Base-by-base conservation (phyloP, 2,113 vertebrate genomes). In the Oxygymnocypris stewartii region DNA sequence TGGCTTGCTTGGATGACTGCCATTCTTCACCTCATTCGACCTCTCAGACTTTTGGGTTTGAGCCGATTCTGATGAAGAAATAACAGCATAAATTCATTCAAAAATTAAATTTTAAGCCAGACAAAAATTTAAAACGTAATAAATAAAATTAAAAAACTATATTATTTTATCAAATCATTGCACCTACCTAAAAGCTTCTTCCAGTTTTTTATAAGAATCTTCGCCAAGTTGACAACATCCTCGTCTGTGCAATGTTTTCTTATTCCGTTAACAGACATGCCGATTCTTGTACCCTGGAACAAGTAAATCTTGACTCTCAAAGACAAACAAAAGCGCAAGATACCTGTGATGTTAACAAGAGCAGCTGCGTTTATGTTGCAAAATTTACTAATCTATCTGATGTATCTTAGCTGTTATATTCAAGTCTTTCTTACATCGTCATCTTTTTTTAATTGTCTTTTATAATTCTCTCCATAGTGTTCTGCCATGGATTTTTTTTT, bases 141-240 rank as follows among this genome's bases (percentile, higher is more conserved):
- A 57, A 51, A 51, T 13, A n/a, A 4, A n/a, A 59, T 0, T 7
- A 57, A 57, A 57, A 23, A 9, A 61, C 3, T 10, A 23, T 61
- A 20, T 37, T 37, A 3, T 18, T 23, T 42, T 1, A 6, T 42
- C 10, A 42, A 40, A 3, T 25, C 28, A 84, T 57, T 44, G 7
- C 3, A 49, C 87, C 18, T 92, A 99, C 98, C 97, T 85, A 99
- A 91, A 71, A 99, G 95, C 87, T 94, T 94, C 91, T 99, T 99
- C 98, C 98, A 99, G 93, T 96, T 97, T 94, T 96, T 98, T 89
- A 99, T 98, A 87, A 99, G 96, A 85, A 97, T 92, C 90, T 99
- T 99, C 63, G 97, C 96, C 71, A 98, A 89, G 9, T 96, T 89
- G 84, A 96, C 94, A 75, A 96, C 96, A 88, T 98, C 96, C 77